These are phyloP conservation scores for Puma concolor DNA, from an alignment of 2,113 vertebrate species.

Conservation along the genomic window DNA sequence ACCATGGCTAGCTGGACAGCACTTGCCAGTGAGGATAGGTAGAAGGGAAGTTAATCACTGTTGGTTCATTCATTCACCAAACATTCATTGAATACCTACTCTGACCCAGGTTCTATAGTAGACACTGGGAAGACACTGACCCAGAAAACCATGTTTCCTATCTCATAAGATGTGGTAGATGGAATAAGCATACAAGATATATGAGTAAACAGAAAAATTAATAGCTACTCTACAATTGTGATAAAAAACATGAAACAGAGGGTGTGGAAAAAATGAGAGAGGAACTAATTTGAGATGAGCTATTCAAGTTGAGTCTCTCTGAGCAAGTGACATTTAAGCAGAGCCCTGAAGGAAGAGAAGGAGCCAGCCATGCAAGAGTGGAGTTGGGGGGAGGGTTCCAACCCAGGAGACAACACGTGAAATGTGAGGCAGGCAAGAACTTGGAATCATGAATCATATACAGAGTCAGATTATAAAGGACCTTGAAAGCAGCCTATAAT, in stretches of 20 bases:
- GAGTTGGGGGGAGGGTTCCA: background rate
- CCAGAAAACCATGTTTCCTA: background rate
- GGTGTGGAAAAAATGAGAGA: background rate
- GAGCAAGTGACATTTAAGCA: conserved; percentile 44
- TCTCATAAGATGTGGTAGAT: background rate
- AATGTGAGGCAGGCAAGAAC: background rate
- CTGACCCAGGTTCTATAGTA: background rate
- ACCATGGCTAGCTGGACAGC: background rate
- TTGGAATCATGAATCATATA: background rate
- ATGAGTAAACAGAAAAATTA: background rate
- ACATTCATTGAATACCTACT: background rate
- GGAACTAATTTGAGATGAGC: conserved; percentile 28
- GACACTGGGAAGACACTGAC: background rate
- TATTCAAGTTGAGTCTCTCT: background rate
- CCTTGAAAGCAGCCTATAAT: background rate
- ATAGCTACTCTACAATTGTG: background rate
- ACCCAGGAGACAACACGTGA: background rate
- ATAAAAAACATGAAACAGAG: background rate
- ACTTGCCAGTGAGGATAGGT: background rate
- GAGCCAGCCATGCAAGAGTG: background rate
- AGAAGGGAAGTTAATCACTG: background rate
- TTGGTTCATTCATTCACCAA: background rate
- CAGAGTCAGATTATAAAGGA: background rate
- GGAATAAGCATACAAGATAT: background rate
- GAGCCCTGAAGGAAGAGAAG: background rate